Evolutionary conservation across 2,797 vertebrate species (phyloP), one percentile per base, ranked within the genome.

Genomic region (Rhynchonycteris naso): DNA sequence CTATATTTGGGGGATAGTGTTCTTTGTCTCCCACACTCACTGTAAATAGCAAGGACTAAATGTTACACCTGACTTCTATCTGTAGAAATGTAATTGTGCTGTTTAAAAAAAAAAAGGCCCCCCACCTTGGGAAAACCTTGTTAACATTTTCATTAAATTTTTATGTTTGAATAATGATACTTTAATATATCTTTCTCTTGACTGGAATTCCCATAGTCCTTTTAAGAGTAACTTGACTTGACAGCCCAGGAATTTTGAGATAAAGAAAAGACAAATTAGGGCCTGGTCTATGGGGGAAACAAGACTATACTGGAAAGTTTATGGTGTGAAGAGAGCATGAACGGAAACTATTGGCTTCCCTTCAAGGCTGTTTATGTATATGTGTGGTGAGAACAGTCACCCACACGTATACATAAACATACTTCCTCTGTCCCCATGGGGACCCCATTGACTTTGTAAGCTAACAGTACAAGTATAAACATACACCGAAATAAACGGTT

Each of bases 111-210:
- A 90, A 91, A 63, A 97, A 97, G 96, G 80, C 97, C 76, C 47
- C 96, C 91, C 91, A 97, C 93, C 85, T 96, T 88, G 95, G 96
- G 96, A 95, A 97, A 97, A 91, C 59, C 81, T 97, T 74, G 95
- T 98, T 98, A 98, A 97, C 75, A 56, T 96, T 98, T 98, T 97
- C 88, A 94, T 97, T 97, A 94, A 93, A 90, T 97, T 97, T 98
- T 98, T 97, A 91, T 96, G 83, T 97, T 98, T 98, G 97, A 98
- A 97, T 97, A 98, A 97, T 95, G 95, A 97, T 97, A 82, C 68
- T 97, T 97, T 97, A 97, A 97, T 97, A 87, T 96, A 74, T 97
- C 93, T 97, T 97, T 96, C 97, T 95, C 95, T 97, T 97, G 94
- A 90, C 88, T 95, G 74, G 94, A 97, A 97, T 97, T 98, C 94